phyloP scores from a whole-genome alignment of 2,113 vertebrate genomes.

The Globicephala melas region DNA sequence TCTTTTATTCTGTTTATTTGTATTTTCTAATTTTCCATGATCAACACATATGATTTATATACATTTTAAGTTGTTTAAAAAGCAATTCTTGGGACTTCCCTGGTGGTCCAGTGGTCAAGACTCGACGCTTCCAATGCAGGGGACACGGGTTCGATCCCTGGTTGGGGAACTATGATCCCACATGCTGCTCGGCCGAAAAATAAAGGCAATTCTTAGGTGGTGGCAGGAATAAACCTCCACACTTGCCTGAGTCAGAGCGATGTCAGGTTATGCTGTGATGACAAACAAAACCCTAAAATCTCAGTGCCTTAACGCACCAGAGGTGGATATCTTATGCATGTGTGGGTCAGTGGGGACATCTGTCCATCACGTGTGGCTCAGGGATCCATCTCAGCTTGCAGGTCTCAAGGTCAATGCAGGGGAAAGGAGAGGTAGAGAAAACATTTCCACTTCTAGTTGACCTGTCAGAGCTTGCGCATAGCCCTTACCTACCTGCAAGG shows the following conservation, averaged over 20 bases:
- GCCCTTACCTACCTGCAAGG: not conserved
- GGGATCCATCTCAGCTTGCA: not conserved
- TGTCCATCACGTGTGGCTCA: not conserved
- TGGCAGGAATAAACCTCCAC: not conserved
- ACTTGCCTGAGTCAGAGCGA: not conserved
- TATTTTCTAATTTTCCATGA: not conserved
- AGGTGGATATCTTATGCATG: not conserved
- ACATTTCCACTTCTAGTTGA: not conserved
- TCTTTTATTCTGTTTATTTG: not conserved
- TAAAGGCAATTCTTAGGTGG: not conserved
- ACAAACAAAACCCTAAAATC: not conserved
- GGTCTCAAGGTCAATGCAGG: not conserved
- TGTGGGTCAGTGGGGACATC: not conserved
- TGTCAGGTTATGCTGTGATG: not conserved
- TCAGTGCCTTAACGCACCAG: not conserved
- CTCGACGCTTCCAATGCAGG: no score
- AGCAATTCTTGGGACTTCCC: not conserved
- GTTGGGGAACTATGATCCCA: no score
- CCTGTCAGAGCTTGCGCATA: not conserved
- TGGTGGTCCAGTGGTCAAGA: no score
- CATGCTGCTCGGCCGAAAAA: no score
- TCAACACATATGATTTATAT: not conserved
- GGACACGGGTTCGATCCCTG: no score
- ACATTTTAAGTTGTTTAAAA: conserved; percentile 11
- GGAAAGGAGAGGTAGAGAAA: not conserved